Evolutionary conservation across 2,797 vertebrate species (phyloP).

Genomic region (Buphagus erythrorhynchus): DNA sequence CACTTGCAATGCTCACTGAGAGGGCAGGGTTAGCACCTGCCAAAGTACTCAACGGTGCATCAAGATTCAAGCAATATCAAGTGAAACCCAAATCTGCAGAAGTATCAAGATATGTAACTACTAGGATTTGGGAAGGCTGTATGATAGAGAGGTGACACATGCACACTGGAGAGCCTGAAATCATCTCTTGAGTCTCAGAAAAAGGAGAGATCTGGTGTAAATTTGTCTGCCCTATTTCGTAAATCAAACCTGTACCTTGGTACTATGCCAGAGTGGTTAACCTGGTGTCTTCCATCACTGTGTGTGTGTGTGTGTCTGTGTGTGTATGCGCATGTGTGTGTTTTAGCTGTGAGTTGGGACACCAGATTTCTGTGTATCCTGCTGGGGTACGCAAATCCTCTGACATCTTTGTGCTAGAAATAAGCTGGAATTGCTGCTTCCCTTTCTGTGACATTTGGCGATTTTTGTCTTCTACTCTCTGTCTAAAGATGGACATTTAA

Average conservation of each 20-base stretch:
- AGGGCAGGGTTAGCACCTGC: not conserved
- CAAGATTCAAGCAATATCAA: not conserved
- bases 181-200: not conserved
- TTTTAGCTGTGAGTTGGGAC: not conserved
- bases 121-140: not conserved
- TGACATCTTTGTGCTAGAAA: not conserved
- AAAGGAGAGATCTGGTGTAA: not conserved
- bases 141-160: not conserved
- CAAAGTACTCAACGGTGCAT: not conserved
- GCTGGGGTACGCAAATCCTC: not conserved
- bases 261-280: not conserved
- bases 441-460: not conserved
- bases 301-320: not conserved
- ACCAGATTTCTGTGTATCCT: not conserved
- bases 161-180: not conserved
- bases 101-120: not conserved
- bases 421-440: not conserved
- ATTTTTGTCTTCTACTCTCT: not conserved
- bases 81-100: not conserved
- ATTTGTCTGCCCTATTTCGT: not conserved
- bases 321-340: not conserved
- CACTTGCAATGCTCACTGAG: not conserved
- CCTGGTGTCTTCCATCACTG: fast-evolving
- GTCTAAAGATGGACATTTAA: not conserved
- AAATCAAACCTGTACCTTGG: not conserved